A percentile compares a stretch with the other conserved stretches of the same genome.
These are phyloP conservation scores for Scaptomyza graminum DNA, from an alignment of 1,140 invertebrate species.

Conservation along the genomic window DNA sequence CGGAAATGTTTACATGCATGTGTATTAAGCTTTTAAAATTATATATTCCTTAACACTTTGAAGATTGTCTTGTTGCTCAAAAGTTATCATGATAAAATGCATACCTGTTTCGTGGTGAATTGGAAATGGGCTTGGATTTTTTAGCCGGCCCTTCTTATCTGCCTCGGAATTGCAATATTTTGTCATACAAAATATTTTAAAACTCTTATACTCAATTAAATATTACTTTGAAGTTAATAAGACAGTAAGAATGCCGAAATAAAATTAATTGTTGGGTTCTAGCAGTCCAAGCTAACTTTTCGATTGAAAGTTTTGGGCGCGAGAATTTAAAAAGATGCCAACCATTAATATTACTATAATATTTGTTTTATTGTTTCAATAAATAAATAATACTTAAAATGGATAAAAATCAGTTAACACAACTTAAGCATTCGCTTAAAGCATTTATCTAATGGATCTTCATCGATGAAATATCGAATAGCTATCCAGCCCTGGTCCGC, in stretches of 20 bases:
- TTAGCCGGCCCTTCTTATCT: conserved; percentile 35
- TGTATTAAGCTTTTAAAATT: not conserved
- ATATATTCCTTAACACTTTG: conserved; percentile 1
- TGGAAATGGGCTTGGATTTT: conserved; percentile 35
- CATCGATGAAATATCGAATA: conserved; percentile 39
- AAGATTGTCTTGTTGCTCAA: not conserved
- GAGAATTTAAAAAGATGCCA: not conserved
- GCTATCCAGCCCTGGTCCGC: conserved; percentile 45
- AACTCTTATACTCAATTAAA: not conserved
- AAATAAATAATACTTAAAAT: not conserved
- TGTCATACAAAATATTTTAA: conserved; percentile 5
- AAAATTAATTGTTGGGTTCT: too few species aligned
- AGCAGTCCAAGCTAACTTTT: not conserved
- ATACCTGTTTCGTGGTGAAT: conserved; percentile 50
- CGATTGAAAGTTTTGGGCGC: not conserved
- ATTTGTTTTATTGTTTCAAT: too few species aligned
- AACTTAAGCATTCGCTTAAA: not conserved
- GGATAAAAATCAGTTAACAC: not conserved
- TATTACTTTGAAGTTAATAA: not conserved
- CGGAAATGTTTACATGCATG: not conserved
- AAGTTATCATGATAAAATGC: conserved; percentile 13
- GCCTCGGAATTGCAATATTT: conserved; percentile 1
- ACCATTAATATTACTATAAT: too few species aligned
- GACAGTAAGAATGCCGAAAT: not conserved
- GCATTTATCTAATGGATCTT: not conserved